Evolutionary conservation across 2,797 vertebrate genomes (phyloP).

Genomic region (Enteromius radiatus): DNA sequence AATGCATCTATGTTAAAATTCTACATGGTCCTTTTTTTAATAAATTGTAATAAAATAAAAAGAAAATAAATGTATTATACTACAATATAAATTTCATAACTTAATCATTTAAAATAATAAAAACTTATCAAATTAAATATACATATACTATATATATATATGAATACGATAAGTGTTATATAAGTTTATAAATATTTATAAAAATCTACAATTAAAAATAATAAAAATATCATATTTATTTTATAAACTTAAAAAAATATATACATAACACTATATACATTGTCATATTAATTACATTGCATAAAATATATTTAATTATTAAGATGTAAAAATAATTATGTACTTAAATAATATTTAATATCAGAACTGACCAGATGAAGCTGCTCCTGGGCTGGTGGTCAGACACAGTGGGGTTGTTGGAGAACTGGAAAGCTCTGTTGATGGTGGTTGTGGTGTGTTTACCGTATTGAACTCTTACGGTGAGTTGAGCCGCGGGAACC

Average conservation of each 20-base stretch:
- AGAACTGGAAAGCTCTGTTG: conserved; percentile 69
- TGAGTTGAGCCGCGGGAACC: conserved; percentile 69
- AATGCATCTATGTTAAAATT: too few species aligned
- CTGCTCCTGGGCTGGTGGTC: conserved; percentile 72
- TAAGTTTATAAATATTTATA: too few species aligned
- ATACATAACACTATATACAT: not conserved
- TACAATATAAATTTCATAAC: too few species aligned
- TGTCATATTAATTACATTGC: not conserved
- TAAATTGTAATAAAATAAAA: too few species aligned
- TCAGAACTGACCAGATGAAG: conserved; percentile 76
- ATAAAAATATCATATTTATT: not conserved
- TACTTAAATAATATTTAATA: not conserved
- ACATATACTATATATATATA: too few species aligned
- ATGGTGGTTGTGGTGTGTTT: conserved; percentile 66
- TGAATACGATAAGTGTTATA: too few species aligned
- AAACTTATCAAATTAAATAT: too few species aligned
- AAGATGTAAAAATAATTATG: not conserved
- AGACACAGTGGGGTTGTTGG: conserved; percentile 74
- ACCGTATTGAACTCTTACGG: conserved; percentile 73
- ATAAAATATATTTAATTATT: not conserved
- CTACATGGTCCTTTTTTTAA: too few species aligned
- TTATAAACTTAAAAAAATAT: not conserved
- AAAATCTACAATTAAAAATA: too few species aligned
- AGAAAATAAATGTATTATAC: too few species aligned
- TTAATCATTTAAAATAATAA: too few species aligned